These are phyloP conservation scores for Gymnogyps californianus DNA, from an alignment of 2,113 vertebrate species.

Conservation along the genomic window DNA sequence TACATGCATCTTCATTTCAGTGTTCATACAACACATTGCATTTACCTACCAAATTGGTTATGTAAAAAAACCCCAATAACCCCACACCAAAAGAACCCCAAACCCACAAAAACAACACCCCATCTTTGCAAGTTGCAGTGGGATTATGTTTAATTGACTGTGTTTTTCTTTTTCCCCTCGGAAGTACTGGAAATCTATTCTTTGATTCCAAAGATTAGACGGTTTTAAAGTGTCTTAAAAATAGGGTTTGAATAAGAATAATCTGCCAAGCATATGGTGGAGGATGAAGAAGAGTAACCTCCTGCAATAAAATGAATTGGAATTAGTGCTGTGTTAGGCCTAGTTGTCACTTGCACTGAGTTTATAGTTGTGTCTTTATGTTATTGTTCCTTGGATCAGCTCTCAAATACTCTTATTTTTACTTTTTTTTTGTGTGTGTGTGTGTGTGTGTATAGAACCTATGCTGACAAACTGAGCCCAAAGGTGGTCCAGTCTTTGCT, in stretches of 20 bases:
- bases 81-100: neutral
- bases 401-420: neutral
- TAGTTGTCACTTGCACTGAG: neutral
- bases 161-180: neutral
- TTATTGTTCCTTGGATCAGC: neutral
- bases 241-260: neutral
- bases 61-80: neutral
- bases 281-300: neutral
- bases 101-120: neutral
- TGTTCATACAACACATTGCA: neutral
- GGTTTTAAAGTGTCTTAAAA: neutral
- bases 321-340: neutral
- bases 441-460: constrained; percentile 75
- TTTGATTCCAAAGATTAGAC: neutral
- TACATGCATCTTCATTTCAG: neutral
- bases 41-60: neutral
- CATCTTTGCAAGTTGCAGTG: neutral
- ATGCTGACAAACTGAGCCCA: constrained; percentile 92
- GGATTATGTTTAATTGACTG: neutral
- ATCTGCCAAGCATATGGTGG: neutral
- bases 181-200: neutral
- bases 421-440: neutral
- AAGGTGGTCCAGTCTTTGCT: constrained; percentile 95
- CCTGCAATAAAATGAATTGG: neutral
- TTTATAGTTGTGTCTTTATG: neutral